These are phyloP conservation scores for Schizaphis graminum DNA, from an alignment of 2,888 invertebrate genomes.

Conservation along the genomic window DNA sequence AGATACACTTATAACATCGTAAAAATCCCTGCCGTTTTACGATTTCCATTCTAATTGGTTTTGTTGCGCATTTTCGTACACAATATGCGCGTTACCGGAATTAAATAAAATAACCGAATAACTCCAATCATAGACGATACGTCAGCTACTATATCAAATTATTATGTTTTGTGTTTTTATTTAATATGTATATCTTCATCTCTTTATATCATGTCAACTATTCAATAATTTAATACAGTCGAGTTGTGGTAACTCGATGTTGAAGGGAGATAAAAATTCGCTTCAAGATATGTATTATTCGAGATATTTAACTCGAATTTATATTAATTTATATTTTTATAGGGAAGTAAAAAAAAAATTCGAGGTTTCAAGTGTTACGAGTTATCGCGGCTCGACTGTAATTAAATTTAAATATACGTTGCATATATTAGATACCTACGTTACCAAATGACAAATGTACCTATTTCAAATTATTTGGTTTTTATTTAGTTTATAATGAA, in stretches of 20 bases:
- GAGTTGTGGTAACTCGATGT: no score
- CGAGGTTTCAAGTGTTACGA: no score
- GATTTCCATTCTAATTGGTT: constrained; percentile 12
- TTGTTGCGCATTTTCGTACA: background rate
- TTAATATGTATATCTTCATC: background rate
- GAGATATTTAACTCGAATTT: no score
- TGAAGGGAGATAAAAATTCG: no score
- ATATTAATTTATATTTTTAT: no score
- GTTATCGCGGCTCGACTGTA: no score
- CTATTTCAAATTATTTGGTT: background rate
- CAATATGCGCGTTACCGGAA: background rate
- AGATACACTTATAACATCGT: background rate
- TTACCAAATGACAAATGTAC: no score
- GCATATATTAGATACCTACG: background rate
- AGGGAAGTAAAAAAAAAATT: no score
- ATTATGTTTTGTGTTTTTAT: background rate
- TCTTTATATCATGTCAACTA: background rate
- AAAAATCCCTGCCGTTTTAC: background rate
- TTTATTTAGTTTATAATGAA: background rate
- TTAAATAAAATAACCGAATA: background rate
- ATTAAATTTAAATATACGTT: background rate
- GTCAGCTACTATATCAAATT: background rate
- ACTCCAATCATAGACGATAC: background rate
- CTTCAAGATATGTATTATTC: no score
- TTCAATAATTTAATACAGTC: background rate